phyloP scores from a whole-genome alignment of 2,797 vertebrate genomes.

The Sebastes hubbsi region DNA sequence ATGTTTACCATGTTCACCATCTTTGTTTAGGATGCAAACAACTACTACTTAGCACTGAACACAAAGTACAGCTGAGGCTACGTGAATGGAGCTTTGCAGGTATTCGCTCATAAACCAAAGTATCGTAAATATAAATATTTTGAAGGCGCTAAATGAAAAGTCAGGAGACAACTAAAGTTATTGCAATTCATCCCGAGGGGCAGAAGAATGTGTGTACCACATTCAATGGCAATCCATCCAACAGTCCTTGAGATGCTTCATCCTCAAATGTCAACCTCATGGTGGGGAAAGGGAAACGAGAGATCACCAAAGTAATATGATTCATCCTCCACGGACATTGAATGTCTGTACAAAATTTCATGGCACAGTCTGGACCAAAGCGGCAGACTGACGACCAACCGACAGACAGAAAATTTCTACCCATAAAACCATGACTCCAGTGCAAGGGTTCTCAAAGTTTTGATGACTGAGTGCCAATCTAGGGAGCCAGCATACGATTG shows the following conservation, averaged over 20 bases:
- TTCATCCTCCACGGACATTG: background rate
- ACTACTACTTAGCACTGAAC: background rate
- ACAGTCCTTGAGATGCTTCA: background rate
- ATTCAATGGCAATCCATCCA: background rate
- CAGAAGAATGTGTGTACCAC: background rate
- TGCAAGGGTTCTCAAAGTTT: background rate
- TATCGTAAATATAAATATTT: background rate
- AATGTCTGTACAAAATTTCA: background rate
- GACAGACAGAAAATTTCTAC: background rate
- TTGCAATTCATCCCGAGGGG: background rate
- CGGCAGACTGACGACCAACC: background rate
- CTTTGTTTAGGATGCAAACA: background rate
- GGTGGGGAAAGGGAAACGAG: background rate
- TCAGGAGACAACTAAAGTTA: background rate
- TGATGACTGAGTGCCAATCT: background rate
- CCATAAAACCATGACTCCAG: background rate
- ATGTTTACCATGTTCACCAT: background rate
- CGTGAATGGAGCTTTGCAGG: background rate
- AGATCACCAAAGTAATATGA: background rate
- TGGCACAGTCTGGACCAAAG: background rate
- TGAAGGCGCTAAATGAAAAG: background rate
- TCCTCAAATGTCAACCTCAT: background rate
- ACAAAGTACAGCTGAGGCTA: background rate
- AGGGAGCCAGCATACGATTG: background rate
- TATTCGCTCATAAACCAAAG: background rate